Conservation (phyloP, 2,113 vertebrate species). For the Eurypyga helias region DNA sequence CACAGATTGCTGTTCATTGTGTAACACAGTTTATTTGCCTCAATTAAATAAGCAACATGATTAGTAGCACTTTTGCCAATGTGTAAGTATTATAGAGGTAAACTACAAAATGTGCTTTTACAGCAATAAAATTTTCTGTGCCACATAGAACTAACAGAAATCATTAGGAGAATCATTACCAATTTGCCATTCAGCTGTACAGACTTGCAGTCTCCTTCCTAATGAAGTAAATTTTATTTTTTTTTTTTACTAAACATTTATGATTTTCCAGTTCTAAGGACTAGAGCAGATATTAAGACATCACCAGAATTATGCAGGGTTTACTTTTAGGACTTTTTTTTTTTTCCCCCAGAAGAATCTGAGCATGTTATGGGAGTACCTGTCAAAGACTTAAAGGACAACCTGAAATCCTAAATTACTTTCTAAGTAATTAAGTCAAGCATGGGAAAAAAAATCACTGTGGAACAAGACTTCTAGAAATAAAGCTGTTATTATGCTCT, state of each 20-base stretch:
- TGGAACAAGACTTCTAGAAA: neutral
- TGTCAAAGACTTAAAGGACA: neutral
- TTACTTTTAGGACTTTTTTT: neutral
- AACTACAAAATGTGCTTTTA: neutral
- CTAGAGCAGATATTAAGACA: neutral
- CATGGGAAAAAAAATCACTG: neutral
- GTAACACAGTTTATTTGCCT: neutral
- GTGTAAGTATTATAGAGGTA: neutral
- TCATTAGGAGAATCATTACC: neutral
- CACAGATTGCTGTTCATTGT: neutral
- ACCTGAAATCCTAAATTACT: neutral
- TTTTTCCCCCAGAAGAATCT: neutral
- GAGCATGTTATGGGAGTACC: neutral
- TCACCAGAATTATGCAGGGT: neutral
- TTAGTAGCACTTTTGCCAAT: neutral
- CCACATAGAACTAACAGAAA: neutral
- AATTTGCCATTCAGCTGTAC: neutral
- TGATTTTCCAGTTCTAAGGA: neutral
- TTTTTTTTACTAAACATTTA: neutral
- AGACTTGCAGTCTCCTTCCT: neutral
- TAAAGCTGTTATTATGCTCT: neutral
- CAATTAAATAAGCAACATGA: neutral
- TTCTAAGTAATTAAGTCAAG: neutral
- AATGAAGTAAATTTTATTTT: neutral
- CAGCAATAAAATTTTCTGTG: neutral